These are phyloP conservation scores for Palythoa heliodiscus DNA, from an alignment of 92 coral and sea anemone genomes.

Conservation along the genomic window DNA sequence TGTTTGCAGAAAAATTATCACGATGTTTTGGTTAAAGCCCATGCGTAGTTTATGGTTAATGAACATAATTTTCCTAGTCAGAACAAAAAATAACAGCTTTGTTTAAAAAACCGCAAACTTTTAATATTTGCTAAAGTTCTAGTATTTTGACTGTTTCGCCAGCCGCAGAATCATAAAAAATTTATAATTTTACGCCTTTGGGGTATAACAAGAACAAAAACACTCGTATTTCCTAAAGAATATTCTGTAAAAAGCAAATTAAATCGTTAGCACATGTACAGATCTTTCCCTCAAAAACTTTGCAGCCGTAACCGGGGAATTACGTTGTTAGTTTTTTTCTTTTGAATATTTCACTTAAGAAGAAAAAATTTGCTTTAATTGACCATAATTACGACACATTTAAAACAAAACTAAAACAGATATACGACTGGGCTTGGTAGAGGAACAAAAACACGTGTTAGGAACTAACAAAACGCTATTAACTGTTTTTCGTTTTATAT, in stretches of 20 bases:
- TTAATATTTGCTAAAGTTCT: neutral
- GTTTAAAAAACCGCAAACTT: constrained; percentile 3
- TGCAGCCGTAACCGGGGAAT: no score
- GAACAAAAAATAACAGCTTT: neutral
- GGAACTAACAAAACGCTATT: no score
- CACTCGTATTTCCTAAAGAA: neutral
- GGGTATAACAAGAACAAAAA: neutral
- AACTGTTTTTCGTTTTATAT: no score
- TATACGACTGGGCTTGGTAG: no score
- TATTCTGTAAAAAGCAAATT: neutral
- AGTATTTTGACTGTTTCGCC: neutral
- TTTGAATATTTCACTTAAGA: no score
- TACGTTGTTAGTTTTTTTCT: no score
- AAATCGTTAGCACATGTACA: neutral
- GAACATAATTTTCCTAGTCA: neutral
- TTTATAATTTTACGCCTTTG: neutral
- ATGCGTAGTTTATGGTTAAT: neutral
- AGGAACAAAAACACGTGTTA: no score
- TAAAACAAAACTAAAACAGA: no score
- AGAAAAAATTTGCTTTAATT: no score
- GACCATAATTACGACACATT: no score
- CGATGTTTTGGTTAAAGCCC: neutral
- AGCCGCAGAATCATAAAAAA: neutral
- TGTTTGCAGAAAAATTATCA: neutral
- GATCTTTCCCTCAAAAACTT: no score